phyloP scores from a whole-genome alignment of 1,140 invertebrate genomes.

The Euwallacea similis region DNA sequence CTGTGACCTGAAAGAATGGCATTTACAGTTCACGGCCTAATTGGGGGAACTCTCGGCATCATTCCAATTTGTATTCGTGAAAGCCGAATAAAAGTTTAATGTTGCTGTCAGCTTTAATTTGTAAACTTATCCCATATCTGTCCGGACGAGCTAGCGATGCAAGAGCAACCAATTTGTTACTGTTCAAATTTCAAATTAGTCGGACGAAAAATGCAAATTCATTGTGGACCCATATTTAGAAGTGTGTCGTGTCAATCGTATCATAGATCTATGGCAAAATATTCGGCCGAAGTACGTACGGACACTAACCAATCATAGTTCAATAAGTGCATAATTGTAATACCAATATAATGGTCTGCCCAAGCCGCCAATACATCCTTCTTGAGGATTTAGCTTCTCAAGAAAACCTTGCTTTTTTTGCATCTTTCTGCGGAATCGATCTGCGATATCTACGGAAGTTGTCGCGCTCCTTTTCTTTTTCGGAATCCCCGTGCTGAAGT shows the following conservation, averaged over 20 bases:
- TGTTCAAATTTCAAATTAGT: slow-evolving; percentile 36
- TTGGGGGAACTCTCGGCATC: slow-evolving; percentile 22
- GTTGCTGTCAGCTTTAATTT: slow-evolving; percentile 37
- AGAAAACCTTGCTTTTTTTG: no score
- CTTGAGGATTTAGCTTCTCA: no score
- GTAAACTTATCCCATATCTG: slow-evolving; percentile 37
- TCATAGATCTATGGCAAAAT: no score
- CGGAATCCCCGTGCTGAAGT: no score
- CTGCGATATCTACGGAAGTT: no score
- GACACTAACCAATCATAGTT: no score
- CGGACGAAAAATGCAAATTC: slow-evolving; percentile 34
- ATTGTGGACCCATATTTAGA: slow-evolving; percentile 4
- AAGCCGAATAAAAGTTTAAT: slow-evolving; percentile 36
- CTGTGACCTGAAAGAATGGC: not conserved
- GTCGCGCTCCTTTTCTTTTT: no score
- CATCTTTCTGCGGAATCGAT: no score
- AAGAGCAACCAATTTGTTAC: slow-evolving; percentile 33
- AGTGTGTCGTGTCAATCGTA: not conserved
- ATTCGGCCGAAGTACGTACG: no score
- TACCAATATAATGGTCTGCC: no score
- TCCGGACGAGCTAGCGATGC: slow-evolving; percentile 27
- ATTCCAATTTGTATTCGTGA: slow-evolving; percentile 29
- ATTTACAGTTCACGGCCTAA: slow-evolving; percentile 28
- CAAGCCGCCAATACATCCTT: no score
- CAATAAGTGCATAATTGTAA: no score